Conservation (phyloP, 2,113 vertebrate genomes). For the Castor canadensis region DNA sequence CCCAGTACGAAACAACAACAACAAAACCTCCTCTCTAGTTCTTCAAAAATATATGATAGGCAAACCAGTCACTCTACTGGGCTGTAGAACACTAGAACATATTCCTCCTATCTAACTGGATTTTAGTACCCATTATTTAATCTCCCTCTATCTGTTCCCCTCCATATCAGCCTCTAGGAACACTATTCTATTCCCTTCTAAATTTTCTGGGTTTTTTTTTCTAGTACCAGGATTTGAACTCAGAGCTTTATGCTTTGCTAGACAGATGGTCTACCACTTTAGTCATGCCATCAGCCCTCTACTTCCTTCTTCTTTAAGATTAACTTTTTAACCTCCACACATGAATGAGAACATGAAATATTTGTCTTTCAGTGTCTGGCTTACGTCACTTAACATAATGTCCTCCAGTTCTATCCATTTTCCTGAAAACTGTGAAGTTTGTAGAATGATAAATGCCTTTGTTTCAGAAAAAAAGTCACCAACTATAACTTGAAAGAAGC, state of each 20-base stretch:
- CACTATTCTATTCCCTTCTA: neutral
- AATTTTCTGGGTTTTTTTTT: too few species aligned
- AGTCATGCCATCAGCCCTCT: too few species aligned
- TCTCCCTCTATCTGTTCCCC: neutral
- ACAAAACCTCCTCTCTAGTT: neutral
- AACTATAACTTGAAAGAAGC: neutral
- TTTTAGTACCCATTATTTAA: neutral
- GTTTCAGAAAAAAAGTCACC: neutral
- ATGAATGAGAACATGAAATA: neutral
- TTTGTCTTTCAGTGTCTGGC: neutral
- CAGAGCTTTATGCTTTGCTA: too few species aligned
- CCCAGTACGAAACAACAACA: neutral
- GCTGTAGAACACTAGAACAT: too few species aligned
- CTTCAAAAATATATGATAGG: neutral
- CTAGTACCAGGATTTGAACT: too few species aligned
- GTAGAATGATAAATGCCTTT: neutral
- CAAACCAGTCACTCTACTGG: neutral
- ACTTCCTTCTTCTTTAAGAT: neutral
- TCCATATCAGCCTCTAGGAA: neutral
- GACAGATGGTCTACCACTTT: too few species aligned
- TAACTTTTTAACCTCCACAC: neutral
- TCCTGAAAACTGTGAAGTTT: neutral
- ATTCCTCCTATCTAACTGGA: neutral
- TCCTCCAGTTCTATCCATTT: too few species aligned
- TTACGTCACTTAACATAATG: neutral